Evolutionary conservation across 2,888 invertebrate species (phyloP).

Genomic region (Micoletzkya japonica): DNA sequence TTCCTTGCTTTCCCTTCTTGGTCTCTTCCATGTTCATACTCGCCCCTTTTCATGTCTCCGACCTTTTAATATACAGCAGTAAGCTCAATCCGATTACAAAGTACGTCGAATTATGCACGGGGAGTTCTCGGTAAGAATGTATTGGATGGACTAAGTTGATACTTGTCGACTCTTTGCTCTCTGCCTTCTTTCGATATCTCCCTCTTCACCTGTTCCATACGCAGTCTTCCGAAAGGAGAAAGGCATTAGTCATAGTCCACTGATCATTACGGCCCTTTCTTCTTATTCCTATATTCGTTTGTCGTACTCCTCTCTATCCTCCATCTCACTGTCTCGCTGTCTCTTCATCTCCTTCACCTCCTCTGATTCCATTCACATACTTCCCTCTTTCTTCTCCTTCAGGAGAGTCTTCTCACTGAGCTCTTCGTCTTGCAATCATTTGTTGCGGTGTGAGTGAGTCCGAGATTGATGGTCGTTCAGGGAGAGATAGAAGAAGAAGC

Average conservation of each 20-base stretch:
- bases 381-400: not conserved
- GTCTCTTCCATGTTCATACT: not conserved
- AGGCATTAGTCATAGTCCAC: not conserved
- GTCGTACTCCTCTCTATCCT: not conserved
- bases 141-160: not conserved
- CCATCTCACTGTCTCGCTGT: conserved; percentile 1
- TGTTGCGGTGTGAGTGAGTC: not conserved
- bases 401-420: not conserved
- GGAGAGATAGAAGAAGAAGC: not conserved
- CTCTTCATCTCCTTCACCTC: not conserved
- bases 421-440: not conserved
- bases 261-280: not conserved
- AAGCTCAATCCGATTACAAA: no score
- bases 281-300: not conserved
- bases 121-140: no score
- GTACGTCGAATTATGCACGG: no score
- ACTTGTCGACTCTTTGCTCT: not conserved
- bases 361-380: not conserved
- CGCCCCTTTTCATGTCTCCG: not conserved
- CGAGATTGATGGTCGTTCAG: not conserved
- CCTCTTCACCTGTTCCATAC: not conserved
- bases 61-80: no score
- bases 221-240: not conserved
- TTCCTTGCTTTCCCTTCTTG: not conserved
- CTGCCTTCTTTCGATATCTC: not conserved